Evolutionary conservation across 2,797 vertebrate species (phyloP), one percentile per base, ranked within the genome.

Genomic region (Oreortyx pictus): DNA sequence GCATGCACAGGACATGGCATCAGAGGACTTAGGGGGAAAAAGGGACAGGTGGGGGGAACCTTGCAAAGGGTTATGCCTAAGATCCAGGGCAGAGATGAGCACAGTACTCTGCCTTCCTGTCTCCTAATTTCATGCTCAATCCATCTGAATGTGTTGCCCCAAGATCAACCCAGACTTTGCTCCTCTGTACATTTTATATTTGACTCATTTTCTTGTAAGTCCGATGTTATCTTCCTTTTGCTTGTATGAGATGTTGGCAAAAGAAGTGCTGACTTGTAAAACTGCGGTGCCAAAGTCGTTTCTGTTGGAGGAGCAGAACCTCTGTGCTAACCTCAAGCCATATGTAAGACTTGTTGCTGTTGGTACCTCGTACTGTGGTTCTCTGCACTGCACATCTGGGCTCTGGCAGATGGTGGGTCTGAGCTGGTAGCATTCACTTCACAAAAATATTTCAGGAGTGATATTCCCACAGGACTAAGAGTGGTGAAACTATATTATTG

Each of bases 141-240:
- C 71, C 56, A 27, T 15, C 49, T 0, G 0, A 13, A 35, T 27
- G 29, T 10, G 23, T 73, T 84, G 67, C 71, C 82, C 54, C 14
- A 25, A 33, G 29, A 77, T 24, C 64, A 64, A 33, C 71, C 44
- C 9, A 46, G 73, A 5, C 31, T 52, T 56, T 16, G 25, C 31
- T 78, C 33, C 67, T 61, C 41, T 73, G 27, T 27, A 31, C 75
- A 24, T 71, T 66, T 50, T 35, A 7, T 16, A 23, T 78, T 79
- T 88, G 80, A 94, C 76, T 89, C 73, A 39, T 81, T 93, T 92
- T 90, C 95, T 86, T 79, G 77, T 82, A 71, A 93, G 37, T 23
- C 37, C 57, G 95, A 94, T 94, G 82, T 76, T 93, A 94, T 94
- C 94, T 96, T 68, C 57, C 31, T 25, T 67, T 29, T 82, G 68